A percentile compares a stretch with the other conserved stretches of the same genome.
These are phyloP conservation scores for Pluvianellus socialis DNA, from an alignment of 2,113 vertebrate species.

Conservation along the genomic window DNA sequence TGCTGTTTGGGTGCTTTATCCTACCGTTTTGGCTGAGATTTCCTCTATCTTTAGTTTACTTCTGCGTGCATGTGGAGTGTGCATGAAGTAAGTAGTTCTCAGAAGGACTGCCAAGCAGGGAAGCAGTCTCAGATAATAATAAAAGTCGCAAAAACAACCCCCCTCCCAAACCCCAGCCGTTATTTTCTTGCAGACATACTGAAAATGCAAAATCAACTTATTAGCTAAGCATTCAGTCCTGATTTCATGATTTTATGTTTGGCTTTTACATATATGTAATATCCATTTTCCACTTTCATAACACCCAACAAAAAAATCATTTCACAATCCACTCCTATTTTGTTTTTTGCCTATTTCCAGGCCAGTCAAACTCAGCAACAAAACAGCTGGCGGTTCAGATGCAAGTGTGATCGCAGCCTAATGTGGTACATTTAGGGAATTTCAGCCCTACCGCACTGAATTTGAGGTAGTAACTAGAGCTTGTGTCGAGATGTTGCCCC, in stretches of 20 bases:
- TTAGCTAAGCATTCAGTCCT: conserved; percentile 35
- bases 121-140: neutral
- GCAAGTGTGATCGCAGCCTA: neutral
- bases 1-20: neutral
- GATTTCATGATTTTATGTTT: conserved; percentile 62
- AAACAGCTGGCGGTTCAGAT: conserved; percentile 41
- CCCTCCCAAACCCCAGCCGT: neutral
- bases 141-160: neutral
- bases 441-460: neutral
- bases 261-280: neutral
- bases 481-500: neutral
- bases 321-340: neutral
- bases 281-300: conserved; percentile 16
- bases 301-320: neutral
- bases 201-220: conserved; percentile 29
- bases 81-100: neutral
- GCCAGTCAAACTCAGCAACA: neutral
- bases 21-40: neutral
- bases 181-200: neutral
- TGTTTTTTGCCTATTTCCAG: neutral
- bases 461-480: neutral
- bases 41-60: neutral
- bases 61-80: neutral
- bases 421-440: neutral
- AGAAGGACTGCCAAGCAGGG: neutral